Percentiles rank a stretch among this genome's conserved stretches.
phyloP scores from a whole-genome alignment of 2,888 invertebrate genomes.

The Folsomia candida region DNA sequence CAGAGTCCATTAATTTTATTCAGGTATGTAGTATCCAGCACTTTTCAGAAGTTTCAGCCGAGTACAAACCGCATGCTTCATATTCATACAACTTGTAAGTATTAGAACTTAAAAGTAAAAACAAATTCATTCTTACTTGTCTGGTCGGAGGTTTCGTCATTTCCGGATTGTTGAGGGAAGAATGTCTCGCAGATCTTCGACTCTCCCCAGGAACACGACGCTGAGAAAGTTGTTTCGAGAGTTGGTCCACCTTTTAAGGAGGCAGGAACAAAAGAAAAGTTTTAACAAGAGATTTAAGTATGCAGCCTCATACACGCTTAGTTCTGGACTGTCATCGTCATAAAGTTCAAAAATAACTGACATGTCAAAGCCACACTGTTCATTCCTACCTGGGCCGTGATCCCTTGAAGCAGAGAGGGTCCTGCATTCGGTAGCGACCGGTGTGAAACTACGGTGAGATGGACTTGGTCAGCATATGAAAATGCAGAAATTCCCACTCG shows the following conservation, averaged over 20 bases:
- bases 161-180: conserved; percentile 52
- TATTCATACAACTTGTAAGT: too few relatives aligned
- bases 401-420: conserved; percentile 38
- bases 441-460: conserved; percentile 58
- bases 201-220: conserved; percentile 58
- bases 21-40: too few relatives aligned
- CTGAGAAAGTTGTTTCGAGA: conserved; percentile 56
- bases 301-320: too few relatives aligned
- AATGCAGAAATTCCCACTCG: conserved; percentile 59
- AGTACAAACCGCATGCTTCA: too few relatives aligned
- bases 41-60: too few relatives aligned
- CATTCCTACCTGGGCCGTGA: conserved; percentile 43
- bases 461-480: conserved; percentile 59
- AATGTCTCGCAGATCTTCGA: conserved; percentile 52
- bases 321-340: too few relatives aligned
- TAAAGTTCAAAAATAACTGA: too few relatives aligned
- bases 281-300: too few relatives aligned
- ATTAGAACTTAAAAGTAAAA: too few relatives aligned
- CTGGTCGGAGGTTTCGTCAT: conserved; percentile 53
- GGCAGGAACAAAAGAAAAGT: neutral
- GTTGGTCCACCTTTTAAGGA: conserved; percentile 54
- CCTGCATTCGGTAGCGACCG: conserved; percentile 51
- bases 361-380: too few relatives aligned
- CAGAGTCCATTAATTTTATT: too few relatives aligned
- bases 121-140: too few relatives aligned